Conservation (phyloP, 2,797 vertebrate species). For the Fistularia tabacaria region DNA sequence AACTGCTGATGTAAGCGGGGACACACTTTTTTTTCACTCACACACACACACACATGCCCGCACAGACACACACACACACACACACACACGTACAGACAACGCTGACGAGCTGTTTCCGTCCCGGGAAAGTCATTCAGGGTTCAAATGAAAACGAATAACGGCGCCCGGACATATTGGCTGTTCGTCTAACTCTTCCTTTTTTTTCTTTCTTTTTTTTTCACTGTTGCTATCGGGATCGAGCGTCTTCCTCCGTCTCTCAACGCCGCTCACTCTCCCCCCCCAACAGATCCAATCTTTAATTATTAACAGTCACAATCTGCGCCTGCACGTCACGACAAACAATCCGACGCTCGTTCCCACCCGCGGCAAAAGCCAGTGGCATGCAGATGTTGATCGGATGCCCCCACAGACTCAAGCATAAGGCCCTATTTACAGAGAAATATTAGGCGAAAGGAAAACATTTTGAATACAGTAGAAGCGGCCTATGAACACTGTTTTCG, state of each 20-base stretch:
- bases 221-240: constrained; percentile 36
- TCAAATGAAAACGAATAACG: constrained; percentile 64
- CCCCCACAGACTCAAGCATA: too few species aligned
- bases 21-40: constrained; percentile 29
- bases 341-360: constrained; percentile 57
- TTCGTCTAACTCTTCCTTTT: constrained; percentile 23
- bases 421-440: too few species aligned
- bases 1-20: constrained; percentile 72
- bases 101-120: constrained; percentile 61
- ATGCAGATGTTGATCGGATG: too few species aligned
- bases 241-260: constrained; percentile 24
- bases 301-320: constrained; percentile 48
- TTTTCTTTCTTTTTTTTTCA: constrained; percentile 10
- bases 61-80: too few species aligned
- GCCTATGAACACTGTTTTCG: too few species aligned
- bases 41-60: constrained; percentile 13
- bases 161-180: constrained; percentile 27
- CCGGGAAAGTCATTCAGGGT: constrained; percentile 61
- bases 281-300: constrained; percentile 42
- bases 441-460: too few species aligned
- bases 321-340: constrained; percentile 32
- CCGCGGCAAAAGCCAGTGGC: constrained; percentile 41
- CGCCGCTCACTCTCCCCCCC: constrained; percentile 11
- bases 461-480: too few species aligned
- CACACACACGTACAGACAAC: constrained; percentile 23